Evolutionary conservation across 2,113 vertebrate genomes (phyloP).

Genomic region (Crotalus helleri): DNA sequence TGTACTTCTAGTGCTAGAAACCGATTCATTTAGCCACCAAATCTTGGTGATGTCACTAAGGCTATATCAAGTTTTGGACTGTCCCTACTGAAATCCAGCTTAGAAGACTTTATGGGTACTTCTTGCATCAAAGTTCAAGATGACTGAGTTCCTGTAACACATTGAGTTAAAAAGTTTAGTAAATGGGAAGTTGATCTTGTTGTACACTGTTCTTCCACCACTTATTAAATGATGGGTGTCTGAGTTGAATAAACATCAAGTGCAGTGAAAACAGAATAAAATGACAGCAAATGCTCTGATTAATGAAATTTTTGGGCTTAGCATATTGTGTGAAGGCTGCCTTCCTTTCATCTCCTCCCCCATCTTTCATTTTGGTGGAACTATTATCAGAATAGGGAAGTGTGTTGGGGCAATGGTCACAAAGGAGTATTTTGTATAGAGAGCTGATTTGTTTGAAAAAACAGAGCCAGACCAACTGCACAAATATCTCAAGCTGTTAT

Average conservation of each 20-base stretch:
- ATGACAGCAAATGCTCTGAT: not conserved
- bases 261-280: not conserved
- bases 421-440: not conserved
- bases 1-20: not conserved
- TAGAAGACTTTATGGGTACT: not conserved
- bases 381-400: no score
- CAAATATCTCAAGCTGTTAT: constrained; percentile 1
- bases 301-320: not conserved
- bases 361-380: not conserved
- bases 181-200: not conserved
- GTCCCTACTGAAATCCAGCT: not conserved
- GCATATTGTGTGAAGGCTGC: not conserved
- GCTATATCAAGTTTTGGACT: not conserved
- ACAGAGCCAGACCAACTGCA: not conserved
- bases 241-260: not conserved
- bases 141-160: not conserved
- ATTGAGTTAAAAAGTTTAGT: not conserved
- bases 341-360: not conserved
- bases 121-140: not conserved
- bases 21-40: not conserved
- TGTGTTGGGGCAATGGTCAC: not conserved
- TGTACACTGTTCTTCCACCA: not conserved
- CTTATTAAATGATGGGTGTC: not conserved
- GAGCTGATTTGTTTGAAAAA: not conserved
- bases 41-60: not conserved